Percentiles rank a stretch among this genome's conserved stretches.
These are phyloP conservation scores for Drosophila nr. medialis DNA, from an alignment of 2,888 invertebrate species.

Conservation along the genomic window DNA sequence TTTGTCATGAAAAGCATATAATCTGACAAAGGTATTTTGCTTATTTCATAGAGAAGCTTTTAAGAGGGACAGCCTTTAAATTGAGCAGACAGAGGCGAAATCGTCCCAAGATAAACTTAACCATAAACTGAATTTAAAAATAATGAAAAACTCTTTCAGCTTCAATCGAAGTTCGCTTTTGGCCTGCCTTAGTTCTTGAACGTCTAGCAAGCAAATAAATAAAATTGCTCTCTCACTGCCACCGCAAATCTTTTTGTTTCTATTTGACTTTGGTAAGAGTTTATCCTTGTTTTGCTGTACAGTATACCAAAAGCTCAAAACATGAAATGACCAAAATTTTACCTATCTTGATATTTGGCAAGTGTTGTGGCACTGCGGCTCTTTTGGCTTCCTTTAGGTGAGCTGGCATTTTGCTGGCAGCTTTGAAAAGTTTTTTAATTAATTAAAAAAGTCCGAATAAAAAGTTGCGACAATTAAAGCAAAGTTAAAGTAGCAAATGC, in stretches of 20 bases:
- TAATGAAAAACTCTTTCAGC: not conserved
- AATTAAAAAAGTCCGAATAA: conserved; percentile 65
- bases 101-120: not conserved
- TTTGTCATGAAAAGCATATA: conserved; percentile 23
- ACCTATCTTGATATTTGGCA: conserved; percentile 32
- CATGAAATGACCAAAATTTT: conserved; percentile 51
- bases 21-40: conserved; percentile 30
- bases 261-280: conserved; percentile 66
- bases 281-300: conserved; percentile 42
- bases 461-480: conserved; percentile 73
- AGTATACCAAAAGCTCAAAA: conserved; percentile 5
- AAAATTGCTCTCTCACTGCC: conserved; percentile 49
- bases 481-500: conserved; percentile 58
- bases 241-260: conserved; percentile 57
- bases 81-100: not conserved
- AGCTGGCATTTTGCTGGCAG: conserved; percentile 46
- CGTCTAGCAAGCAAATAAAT: not conserved
- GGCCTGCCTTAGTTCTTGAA: conserved; percentile 6
- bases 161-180: conserved; percentile 25
- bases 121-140: not conserved
- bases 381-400: conserved; percentile 43
- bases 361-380: conserved; percentile 18
- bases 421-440: conserved; percentile 73
- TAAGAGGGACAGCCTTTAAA: not conserved
- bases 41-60: not conserved